A percentile compares a stretch with the other conserved stretches of the same genome.
These are phyloP conservation scores for Tachuris rubrigastra DNA, from an alignment of 2,113 vertebrate genomes.

Conservation along the genomic window DNA sequence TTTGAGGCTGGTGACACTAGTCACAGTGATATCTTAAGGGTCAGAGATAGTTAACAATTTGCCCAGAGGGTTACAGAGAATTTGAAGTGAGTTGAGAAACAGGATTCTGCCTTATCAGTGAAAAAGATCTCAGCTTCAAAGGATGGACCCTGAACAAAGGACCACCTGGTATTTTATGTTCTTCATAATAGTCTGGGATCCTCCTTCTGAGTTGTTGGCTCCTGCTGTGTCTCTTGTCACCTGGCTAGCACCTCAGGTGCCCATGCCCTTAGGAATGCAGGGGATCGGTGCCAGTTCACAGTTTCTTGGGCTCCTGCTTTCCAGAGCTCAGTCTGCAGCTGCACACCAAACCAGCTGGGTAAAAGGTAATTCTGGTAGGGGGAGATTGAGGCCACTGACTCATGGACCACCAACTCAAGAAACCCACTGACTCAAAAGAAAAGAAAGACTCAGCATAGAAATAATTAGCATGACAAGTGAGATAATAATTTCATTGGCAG, in stretches of 20 bases:
- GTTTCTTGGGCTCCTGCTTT: background rate
- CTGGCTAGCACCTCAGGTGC: background rate
- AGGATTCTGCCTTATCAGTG: background rate
- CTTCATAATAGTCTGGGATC: background rate
- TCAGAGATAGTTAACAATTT: background rate
- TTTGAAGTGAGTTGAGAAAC: background rate
- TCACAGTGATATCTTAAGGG: background rate
- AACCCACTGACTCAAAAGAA: background rate
- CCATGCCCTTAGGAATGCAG: background rate
- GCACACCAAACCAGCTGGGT: background rate
- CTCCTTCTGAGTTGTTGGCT: background rate
- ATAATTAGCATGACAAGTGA: background rate
- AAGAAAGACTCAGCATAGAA: background rate
- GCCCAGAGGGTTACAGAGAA: background rate
- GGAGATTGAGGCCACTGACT: background rate
- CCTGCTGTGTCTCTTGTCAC: background rate
- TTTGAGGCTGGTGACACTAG: background rate
- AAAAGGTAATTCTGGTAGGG: background rate
- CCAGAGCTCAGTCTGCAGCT: no score
- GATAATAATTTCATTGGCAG: background rate
- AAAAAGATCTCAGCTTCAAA: background rate
- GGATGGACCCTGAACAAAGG: background rate
- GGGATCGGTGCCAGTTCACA: background rate
- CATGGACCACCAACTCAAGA: background rate
- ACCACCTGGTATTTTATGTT: background rate